Evolutionary conservation across 2,113 vertebrate genomes (phyloP).

Genomic region (Indri indri): DNA sequence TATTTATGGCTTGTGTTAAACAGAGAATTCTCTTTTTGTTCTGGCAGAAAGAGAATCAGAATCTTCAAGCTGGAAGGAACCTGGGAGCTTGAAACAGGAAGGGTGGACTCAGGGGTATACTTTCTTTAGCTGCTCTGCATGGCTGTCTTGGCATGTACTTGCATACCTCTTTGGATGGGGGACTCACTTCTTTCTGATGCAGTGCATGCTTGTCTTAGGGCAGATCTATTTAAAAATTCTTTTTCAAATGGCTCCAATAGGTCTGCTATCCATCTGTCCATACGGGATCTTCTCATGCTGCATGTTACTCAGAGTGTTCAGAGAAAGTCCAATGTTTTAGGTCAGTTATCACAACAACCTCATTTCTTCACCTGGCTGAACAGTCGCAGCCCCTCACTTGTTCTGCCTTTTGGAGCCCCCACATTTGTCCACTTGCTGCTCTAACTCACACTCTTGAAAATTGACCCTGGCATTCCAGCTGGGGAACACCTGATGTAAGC

Average conservation of each 20-base stretch:
- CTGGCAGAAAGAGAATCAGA: background rate
- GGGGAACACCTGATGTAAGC: fast-evolving
- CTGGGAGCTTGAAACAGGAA: background rate
- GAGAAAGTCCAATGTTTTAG: background rate
- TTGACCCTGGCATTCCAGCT: fast-evolving
- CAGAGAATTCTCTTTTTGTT: background rate
- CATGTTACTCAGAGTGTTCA: background rate
- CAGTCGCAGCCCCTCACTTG: background rate
- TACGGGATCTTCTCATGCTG: fast-evolving
- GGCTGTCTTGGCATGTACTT: background rate
- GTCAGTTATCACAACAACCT: fast-evolving
- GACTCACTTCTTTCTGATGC: background rate
- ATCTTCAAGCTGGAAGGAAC: background rate
- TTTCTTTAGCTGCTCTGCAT: background rate
- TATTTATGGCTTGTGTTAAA: background rate
- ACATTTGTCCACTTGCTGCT: background rate
- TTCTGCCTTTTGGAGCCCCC: background rate
- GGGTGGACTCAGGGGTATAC: background rate
- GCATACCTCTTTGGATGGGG: background rate
- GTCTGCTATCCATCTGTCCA: fast-evolving
- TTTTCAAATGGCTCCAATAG: background rate
- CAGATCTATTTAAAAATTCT: background rate
- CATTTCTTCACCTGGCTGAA: too few species aligned
- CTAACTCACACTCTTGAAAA: background rate
- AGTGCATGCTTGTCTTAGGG: background rate